These are phyloP conservation scores for Triops cancriformis DNA, from an alignment of 1,140 invertebrate genomes.

Conservation along the genomic window DNA sequence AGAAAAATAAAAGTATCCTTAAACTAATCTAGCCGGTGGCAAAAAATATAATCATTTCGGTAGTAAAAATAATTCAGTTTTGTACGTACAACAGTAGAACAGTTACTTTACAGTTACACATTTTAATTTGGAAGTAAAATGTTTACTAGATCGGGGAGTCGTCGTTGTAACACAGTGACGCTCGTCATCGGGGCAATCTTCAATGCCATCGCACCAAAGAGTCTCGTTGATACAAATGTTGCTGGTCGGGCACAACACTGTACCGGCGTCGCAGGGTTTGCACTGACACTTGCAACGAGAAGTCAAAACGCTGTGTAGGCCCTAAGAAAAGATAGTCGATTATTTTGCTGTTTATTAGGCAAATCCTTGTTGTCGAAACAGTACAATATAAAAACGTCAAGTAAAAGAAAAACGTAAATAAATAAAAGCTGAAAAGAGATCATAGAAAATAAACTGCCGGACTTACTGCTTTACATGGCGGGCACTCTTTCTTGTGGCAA, in stretches of 20 bases:
- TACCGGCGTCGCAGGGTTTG: slow-evolving; percentile 54
- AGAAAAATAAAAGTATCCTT: too few species aligned
- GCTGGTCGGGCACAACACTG: slow-evolving; percentile 60
- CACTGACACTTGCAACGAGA: slow-evolving; percentile 62
- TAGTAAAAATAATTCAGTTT: too few species aligned
- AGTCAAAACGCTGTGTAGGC: slow-evolving; percentile 43
- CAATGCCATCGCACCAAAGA: slow-evolving; percentile 65
- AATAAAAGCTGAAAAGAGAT: slow-evolving; percentile 23
- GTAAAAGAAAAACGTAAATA: not conserved
- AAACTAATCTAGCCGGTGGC: too few species aligned
- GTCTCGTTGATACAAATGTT: slow-evolving; percentile 60
- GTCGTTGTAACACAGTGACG: slow-evolving; percentile 48
- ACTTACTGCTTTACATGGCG: slow-evolving; percentile 48
- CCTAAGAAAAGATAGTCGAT: slow-evolving; percentile 35
- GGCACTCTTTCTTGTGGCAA: slow-evolving; percentile 59
- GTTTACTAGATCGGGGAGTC: not conserved
- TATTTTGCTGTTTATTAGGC: not conserved
- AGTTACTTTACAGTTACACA: too few species aligned
- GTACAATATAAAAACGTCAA: too few species aligned
- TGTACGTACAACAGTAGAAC: too few species aligned
- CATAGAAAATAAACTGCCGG: too few species aligned
- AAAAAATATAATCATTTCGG: too few species aligned
- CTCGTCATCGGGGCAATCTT: slow-evolving; percentile 79
- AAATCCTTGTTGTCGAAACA: too few species aligned
- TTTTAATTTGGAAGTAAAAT: too few species aligned